phyloP scores from a whole-genome alignment of 2,113 vertebrate genomes.

The Coptodon bakossiorum region DNA sequence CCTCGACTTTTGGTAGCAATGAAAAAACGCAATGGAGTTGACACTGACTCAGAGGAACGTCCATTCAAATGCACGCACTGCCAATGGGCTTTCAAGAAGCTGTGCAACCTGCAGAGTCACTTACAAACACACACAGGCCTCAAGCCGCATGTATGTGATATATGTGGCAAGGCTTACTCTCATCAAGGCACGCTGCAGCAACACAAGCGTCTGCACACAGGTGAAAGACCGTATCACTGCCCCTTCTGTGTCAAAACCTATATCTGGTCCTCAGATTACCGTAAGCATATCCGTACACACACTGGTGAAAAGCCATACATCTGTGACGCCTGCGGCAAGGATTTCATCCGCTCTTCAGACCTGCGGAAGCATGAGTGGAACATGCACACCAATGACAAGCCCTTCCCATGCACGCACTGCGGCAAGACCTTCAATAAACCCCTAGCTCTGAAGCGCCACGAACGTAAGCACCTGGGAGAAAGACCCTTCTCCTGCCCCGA shows the following conservation, averaged over 20 bases:
- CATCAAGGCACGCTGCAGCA: conserved; percentile 74
- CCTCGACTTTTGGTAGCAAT: conserved; percentile 47
- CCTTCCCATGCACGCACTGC: conserved; percentile 76
- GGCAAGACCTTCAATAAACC: conserved; percentile 80
- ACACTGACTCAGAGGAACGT: conserved; percentile 41
- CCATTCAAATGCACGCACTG: conserved; percentile 66
- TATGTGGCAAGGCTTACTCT: conserved; percentile 72
- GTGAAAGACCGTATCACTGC: conserved; percentile 72
- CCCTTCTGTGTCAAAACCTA: conserved; percentile 71
- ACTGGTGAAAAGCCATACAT: conserved; percentile 72
- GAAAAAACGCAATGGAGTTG: conserved; percentile 50
- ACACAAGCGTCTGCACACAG: conserved; percentile 73
- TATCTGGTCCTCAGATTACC: conserved; percentile 74
- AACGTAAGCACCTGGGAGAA: conserved; percentile 79
- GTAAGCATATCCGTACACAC: conserved; percentile 73
- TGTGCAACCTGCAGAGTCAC: conserved; percentile 79
- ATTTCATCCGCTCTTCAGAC: conserved; percentile 75
- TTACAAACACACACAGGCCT: conserved; percentile 75
- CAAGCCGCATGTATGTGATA: conserved; percentile 74
- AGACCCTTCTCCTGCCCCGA: conserved; percentile 76
- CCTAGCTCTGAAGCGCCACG: conserved; percentile 76
- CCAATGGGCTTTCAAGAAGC: conserved; percentile 75
- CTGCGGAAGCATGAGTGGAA: conserved; percentile 75
- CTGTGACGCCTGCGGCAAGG: conserved; percentile 69
- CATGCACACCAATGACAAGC: conserved; percentile 78